Evolutionary conservation across 2,888 invertebrate species (phyloP), one percentile per base, ranked within the genome.

Genomic region (Cephus rjabovi): DNA sequence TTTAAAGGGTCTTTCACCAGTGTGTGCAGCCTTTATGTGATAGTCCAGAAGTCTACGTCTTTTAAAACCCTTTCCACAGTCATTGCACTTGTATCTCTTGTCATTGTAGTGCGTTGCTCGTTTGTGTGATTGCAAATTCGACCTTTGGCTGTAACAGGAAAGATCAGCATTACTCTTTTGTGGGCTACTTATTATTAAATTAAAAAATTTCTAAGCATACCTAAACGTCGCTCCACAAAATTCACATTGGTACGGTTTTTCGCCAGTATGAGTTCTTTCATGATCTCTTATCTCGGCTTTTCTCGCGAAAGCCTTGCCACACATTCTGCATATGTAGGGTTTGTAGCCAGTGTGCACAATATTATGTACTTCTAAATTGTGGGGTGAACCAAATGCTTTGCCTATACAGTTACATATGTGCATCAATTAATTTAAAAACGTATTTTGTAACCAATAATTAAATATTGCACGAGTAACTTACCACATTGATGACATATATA

Each of bases 211-310:
- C 37, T n/a, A 76, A 37, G 76, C 69, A 81, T 81, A 92, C 92
- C 92, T 92, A 92, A 97, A 97, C 0, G 95, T 94, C 0, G 96
- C 95, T 1, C 95, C 95, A 89, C 97, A 97, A 75, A 95, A 92
- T 83, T 96, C 96, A 87, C 97, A 97, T 82, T 95, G 94, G 89
- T 95, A 96, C 0, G 96, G 96, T 3, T 95, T 94, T 89, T 96
- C 96, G 0, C 96, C 96, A 0, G 97, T 97, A 82, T 97, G 97
- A 4, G 94, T 96, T 40, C 97, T 92, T 89, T 95, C 95, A 84
- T 97, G 97, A 90, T 97, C 96, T n/a, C 95, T 91, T 1, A 97
- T 95, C 88, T 97, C 96, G 0, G 96, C 95, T 74, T 95, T 93
- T 0, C 97, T 90, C 0, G 96, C 96, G 92, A 97, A 97, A 0